Percentiles rank a stretch among this genome's conserved stretches.
These are phyloP conservation scores for Drosophila colorata DNA, from an alignment of 2,888 invertebrate species.

Conservation along the genomic window DNA sequence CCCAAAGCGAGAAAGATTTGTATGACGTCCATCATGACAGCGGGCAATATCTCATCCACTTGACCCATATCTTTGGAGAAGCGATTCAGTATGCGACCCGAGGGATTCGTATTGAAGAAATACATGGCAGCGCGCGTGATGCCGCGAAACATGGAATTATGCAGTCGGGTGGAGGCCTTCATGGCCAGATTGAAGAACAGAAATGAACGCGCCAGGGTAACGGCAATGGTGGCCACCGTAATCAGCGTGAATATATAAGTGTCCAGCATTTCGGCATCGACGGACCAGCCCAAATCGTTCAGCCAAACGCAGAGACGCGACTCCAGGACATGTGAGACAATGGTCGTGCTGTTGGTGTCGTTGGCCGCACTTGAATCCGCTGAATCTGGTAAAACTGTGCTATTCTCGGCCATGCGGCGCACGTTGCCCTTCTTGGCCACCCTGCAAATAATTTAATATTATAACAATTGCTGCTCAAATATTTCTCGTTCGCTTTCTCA, in stretches of 20 bases:
- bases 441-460: slow-evolving; percentile 30
- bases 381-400: slow-evolving; percentile 17
- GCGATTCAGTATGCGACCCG: slow-evolving; percentile 93
- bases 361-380: slow-evolving; percentile 30
- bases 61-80: slow-evolving; percentile 95
- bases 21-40: slow-evolving; percentile 85
- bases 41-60: slow-evolving; percentile 85
- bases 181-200: slow-evolving; percentile 88
- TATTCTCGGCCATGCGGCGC: slow-evolving; percentile 31
- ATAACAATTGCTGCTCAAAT: not conserved
- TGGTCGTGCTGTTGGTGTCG: slow-evolving; percentile 45
- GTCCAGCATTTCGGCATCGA: slow-evolving; percentile 78
- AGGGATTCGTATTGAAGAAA: slow-evolving; percentile 95
- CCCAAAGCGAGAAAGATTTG: slow-evolving; percentile 93
- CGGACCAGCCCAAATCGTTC: slow-evolving; percentile 57
- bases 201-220: slow-evolving; percentile 84
- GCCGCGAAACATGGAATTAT: slow-evolving; percentile 93
- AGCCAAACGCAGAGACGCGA: slow-evolving; percentile 59
- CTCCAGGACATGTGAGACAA: slow-evolving; percentile 41
- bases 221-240: slow-evolving; percentile 84
- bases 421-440: slow-evolving; percentile 66
- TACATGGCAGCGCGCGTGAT: slow-evolving; percentile 93
- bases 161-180: slow-evolving; percentile 91
- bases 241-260: slow-evolving; percentile 86
- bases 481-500: slow-evolving; percentile 15